These are phyloP conservation scores for Merluccius polli DNA, from an alignment of 2,797 vertebrate species.

Conservation along the genomic window DNA sequence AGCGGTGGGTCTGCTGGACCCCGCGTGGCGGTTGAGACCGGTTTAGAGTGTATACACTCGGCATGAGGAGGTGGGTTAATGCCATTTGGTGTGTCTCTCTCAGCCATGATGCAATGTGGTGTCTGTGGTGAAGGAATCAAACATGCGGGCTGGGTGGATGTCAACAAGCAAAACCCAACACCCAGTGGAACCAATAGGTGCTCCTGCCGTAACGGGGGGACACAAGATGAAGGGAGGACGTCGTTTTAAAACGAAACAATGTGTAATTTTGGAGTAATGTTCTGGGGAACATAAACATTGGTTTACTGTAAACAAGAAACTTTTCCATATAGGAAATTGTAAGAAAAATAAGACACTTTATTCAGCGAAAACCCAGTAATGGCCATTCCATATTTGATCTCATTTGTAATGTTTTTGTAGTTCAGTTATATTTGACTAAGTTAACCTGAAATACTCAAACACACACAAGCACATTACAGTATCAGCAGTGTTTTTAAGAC, in stretches of 20 bases:
- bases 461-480: neutral
- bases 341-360: neutral
- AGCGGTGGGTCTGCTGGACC: constrained; percentile 65
- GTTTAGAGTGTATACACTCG: constrained; percentile 57
- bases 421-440: neutral
- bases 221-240: neutral
- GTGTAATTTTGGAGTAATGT: neutral
- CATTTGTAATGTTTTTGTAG: neutral
- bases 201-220: neutral
- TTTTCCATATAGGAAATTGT: neutral
- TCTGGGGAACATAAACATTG: neutral
- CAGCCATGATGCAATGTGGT: constrained; percentile 59
- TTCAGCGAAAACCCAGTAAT: constrained; percentile 11
- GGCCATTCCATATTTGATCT: neutral
- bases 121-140: constrained; percentile 27
- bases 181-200: constrained; percentile 24
- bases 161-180: constrained; percentile 22
- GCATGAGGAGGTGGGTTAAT: constrained; percentile 68
- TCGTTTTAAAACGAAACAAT: neutral
- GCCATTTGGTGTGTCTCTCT: constrained; percentile 67
- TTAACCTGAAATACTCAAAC: neutral
- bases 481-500: neutral
- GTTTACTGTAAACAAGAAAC: neutral
- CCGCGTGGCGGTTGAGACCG: constrained; percentile 55
- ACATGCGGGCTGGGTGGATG: neutral